Percentiles rank a stretch among this genome's conserved stretches.
These are phyloP conservation scores for Aphodius sticticus DNA, from an alignment of 2,888 invertebrate species.

Conservation along the genomic window DNA sequence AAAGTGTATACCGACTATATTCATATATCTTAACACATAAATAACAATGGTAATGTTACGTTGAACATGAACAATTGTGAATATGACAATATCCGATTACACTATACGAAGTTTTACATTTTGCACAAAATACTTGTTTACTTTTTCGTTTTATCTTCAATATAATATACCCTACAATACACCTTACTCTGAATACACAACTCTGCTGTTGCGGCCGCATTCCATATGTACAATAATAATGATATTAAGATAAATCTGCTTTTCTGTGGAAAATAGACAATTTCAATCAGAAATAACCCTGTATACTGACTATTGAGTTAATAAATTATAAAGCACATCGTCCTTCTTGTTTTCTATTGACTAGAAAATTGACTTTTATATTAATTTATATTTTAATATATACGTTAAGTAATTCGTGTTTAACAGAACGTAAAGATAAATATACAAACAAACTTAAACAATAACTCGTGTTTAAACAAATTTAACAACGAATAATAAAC, in stretches of 20 bases:
- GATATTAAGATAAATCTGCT: not conserved
- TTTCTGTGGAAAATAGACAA: not conserved
- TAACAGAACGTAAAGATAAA: too few species aligned
- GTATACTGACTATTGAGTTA: not conserved
- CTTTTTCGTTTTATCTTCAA: not conserved
- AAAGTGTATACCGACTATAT: constrained; percentile 40
- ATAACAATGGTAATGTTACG: constrained; percentile 43
- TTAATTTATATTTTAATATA: not conserved
- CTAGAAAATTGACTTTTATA: not conserved
- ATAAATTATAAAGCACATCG: not conserved
- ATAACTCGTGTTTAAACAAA: not conserved
- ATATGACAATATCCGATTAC: constrained; percentile 19
- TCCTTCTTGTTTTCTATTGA: not conserved
- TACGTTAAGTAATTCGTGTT: too few species aligned
- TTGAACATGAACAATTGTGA: constrained; percentile 36
- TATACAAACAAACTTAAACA: too few species aligned
- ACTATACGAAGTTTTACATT: not conserved
- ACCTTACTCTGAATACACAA: not conserved
- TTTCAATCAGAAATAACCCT: not conserved
- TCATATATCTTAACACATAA: constrained; percentile 42
- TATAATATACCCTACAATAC: not conserved
- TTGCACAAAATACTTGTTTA: constrained; percentile 4
- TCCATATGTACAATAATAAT: not conserved
- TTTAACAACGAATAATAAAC: not conserved
- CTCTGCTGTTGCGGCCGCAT: not conserved